A percentile compares a stretch with the other conserved stretches of the same genome.
These are phyloP conservation scores for Ischnus inquisitorius DNA, from an alignment of 2,888 invertebrate genomes.

Conservation along the genomic window DNA sequence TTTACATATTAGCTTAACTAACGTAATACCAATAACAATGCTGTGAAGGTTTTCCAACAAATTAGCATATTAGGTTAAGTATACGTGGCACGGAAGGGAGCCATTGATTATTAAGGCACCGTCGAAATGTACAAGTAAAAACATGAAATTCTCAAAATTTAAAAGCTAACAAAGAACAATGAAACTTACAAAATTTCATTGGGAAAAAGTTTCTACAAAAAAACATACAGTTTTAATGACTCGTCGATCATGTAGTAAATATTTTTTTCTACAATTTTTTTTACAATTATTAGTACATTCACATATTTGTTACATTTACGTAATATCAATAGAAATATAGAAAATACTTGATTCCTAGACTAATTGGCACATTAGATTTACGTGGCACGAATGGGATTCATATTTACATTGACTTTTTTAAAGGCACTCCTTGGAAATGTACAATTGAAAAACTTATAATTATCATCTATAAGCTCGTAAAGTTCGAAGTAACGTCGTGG, in stretches of 20 bases:
- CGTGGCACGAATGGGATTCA: not conserved
- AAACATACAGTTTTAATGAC: too few species aligned
- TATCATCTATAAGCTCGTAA: conserved; percentile 57
- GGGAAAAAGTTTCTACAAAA: too few species aligned
- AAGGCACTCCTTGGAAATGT: not conserved
- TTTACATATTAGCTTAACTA: conserved; percentile 4
- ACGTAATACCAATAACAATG: not conserved
- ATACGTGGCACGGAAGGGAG: too few species aligned
- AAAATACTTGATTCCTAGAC: not conserved
- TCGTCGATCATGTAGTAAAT: too few species aligned
- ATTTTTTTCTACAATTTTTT: not conserved
- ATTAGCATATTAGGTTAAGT: too few species aligned
- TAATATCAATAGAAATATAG: not conserved
- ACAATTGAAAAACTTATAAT: not conserved
- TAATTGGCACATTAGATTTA: conserved; percentile 8
- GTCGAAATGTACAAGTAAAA: too few species aligned
- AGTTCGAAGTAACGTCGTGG: conserved; percentile 46
- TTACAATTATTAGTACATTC: not conserved
- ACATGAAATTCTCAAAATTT: too few species aligned
- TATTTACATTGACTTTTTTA: conserved; percentile 16
- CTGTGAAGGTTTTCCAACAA: not conserved
- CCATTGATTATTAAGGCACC: too few species aligned
- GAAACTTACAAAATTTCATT: too few species aligned
- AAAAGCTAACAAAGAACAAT: too few species aligned
- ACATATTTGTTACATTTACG: conserved; percentile 1